Percentiles rank a stretch among this genome's conserved stretches.
These are phyloP conservation scores for Calycopis cecrops DNA, from an alignment of 1,140 invertebrate genomes.

Conservation along the genomic window DNA sequence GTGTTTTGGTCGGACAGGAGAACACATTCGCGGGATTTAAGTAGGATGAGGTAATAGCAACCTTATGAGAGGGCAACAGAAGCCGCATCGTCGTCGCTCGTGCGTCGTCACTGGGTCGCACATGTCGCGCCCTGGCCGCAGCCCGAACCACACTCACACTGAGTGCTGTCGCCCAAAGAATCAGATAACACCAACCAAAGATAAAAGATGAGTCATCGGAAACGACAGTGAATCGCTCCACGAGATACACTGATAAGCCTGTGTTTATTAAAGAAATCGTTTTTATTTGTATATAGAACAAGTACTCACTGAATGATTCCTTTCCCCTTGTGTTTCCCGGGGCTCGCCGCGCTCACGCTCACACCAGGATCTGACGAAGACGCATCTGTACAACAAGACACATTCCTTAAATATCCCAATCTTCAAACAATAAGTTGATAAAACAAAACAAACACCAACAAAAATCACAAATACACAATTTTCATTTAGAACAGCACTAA, in stretches of 20 bases:
- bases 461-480: no score
- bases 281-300: background rate
- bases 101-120: constrained; percentile 22
- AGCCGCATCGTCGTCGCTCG: constrained; percentile 24
- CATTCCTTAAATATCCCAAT: constrained; percentile 9
- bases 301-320: constrained; percentile 33
- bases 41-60: constrained; percentile 17
- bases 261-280: constrained; percentile 17
- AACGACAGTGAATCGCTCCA: constrained; percentile 29
- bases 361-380: constrained; percentile 53
- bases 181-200: constrained; percentile 35
- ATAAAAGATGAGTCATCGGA: constrained; percentile 49
- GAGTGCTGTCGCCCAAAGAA: constrained; percentile 30
- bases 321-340: constrained; percentile 82
- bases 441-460: no score
- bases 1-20: background rate
- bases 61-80: constrained; percentile 31
- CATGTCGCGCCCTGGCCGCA: constrained; percentile 23
- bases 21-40: background rate
- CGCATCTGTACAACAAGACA: constrained; percentile 39
- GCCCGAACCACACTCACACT: constrained; percentile 22
- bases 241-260: constrained; percentile 24
- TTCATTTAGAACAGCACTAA: no score
- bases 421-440: no score
- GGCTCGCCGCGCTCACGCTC: constrained; percentile 74